Evolutionary conservation across 2,113 vertebrate species (phyloP), one percentile per base, ranked within the genome.

Genomic region (Lophochroa leadbeateri): DNA sequence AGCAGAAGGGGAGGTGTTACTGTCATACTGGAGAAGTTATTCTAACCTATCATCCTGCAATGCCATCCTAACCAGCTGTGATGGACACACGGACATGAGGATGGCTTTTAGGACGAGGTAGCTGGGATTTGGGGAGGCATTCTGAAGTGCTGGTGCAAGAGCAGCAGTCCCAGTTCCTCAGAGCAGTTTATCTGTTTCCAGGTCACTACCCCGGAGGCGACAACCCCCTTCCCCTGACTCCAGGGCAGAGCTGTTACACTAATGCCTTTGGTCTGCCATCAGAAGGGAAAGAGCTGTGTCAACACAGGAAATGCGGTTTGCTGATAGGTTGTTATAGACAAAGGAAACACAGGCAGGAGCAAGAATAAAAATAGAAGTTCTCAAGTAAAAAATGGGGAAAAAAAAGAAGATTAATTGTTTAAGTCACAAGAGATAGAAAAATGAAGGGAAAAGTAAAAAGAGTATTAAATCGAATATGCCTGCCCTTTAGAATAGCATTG

Each of bases 351-450:
- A 76, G 43, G 33, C 28, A 93, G 65, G 58, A 82, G 13, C 18
- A 52, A 90, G 84, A 47, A 92, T 43, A 85, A 93, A 96, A 92
- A 94, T 43, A 95, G 46, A 88, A 43, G 9, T 94, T 83, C 61
- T 75, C 46, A 41, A 91, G 63, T 65, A 71, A 95, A 87, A 95
- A 93, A 49, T 60, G 44, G 39, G 55, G 55, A 74, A 50, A 91
- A 91, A 96, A 88, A 60, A 65, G n/a, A 87, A 91, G 82, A 90
- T 81, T 91, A 44, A 94, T 96, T 94, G 50, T 83, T 88, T 88
- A 69, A 53, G 44, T 96, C 75, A 68, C 49, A 74, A 88, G 95
- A 64, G 47, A 95, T 46, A 95, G 84, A 96, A 80, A 86, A 96
- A 96, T 70, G 24, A 89, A 95, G 35, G 12, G 57, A 92, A 91